These are phyloP conservation scores for Sesia bembeciformis DNA, from an alignment of 2,888 invertebrate species.

Conservation along the genomic window DNA sequence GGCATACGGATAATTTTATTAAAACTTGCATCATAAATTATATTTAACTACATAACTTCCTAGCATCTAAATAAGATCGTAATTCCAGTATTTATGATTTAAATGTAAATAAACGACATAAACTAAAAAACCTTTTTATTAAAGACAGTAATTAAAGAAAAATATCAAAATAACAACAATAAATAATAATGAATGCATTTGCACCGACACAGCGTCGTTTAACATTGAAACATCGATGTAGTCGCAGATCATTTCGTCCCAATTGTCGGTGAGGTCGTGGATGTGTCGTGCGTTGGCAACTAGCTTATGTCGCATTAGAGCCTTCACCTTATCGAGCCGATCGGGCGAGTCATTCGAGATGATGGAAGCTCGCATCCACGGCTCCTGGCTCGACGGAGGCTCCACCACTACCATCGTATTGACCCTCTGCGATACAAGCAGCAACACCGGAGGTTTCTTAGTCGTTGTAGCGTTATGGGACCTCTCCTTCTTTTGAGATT, in stretches of 20 bases:
- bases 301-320: constrained; percentile 48
- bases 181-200: no score
- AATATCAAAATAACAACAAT: no score
- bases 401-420: constrained; percentile 52
- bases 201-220: no score
- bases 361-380: constrained; percentile 25
- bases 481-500: constrained; percentile 42
- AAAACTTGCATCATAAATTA: no score
- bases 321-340: constrained; percentile 35
- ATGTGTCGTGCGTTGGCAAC: constrained; percentile 38
- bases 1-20: no score
- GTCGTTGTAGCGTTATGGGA: constrained; percentile 19
- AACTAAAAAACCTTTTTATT: no score
- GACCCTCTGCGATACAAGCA: constrained; percentile 40
- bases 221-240: constrained; percentile 40
- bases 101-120: no score
- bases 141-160: no score
- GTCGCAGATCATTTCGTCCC: constrained; percentile 58
- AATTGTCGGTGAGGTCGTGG: constrained; percentile 50
- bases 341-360: constrained; percentile 33
- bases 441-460: constrained; percentile 50
- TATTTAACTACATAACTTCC: no score
- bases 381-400: constrained; percentile 22
- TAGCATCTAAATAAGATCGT: no score
- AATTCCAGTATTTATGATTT: no score